phyloP scores from a whole-genome alignment of 2,888 invertebrate species.

The Drosophila cyrtoloma region DNA sequence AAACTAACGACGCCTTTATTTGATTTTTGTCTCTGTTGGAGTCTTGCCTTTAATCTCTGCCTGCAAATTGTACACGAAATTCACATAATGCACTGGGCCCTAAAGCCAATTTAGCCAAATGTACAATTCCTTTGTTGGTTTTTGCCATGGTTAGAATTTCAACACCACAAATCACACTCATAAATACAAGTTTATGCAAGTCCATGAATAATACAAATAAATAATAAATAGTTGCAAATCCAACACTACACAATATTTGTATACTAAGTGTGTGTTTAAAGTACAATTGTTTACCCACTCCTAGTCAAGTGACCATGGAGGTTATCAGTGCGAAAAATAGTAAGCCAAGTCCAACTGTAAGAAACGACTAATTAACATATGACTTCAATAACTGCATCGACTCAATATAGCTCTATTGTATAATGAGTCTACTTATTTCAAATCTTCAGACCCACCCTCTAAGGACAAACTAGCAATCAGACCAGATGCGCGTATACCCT shows the following conservation, averaged over 20 bases:
- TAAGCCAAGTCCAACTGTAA: not conserved
- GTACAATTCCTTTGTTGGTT: not conserved
- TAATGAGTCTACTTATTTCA: not conserved
- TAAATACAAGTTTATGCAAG: not conserved
- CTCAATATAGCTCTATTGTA: not conserved
- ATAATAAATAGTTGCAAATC: not conserved
- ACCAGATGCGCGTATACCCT: not conserved
- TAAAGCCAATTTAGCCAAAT: slow-evolving; percentile 14
- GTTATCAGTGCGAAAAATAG: not conserved
- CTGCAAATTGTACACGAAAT: slow-evolving; percentile 20
- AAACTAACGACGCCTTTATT: slow-evolving; percentile 16
- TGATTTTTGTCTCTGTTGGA: not conserved
- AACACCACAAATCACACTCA: slow-evolving; percentile 7
- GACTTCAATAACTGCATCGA: not conserved
- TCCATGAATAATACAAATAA: not conserved
- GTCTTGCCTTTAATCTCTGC: not conserved
- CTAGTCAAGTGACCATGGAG: not conserved
- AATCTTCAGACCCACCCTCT: not conserved
- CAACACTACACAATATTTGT: not conserved
- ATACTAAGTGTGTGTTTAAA: not conserved
- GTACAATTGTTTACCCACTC: not conserved
- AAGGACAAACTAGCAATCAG: not conserved
- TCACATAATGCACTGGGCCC: slow-evolving; percentile 19
- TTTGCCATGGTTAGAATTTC: slow-evolving; percentile 29
- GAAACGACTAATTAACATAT: not conserved